These are phyloP conservation scores for Taeniopygia guttata DNA, from an alignment of 2,797 vertebrate genomes.

Conservation along the genomic window DNA sequence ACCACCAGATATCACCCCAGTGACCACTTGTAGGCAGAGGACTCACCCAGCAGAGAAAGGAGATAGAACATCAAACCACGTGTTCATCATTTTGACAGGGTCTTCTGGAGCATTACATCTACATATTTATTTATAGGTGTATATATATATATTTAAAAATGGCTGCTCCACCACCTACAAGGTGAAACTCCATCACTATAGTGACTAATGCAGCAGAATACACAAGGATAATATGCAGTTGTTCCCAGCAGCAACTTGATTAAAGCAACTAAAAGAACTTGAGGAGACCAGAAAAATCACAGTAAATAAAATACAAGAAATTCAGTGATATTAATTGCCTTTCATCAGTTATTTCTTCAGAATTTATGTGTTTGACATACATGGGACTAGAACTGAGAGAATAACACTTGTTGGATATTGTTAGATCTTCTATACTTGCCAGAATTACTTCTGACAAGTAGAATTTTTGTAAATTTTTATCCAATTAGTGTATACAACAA, in stretches of 20 bases:
- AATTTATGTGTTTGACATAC: not conserved
- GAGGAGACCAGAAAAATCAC: not conserved
- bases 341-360: not conserved
- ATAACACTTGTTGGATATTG: not conserved
- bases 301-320: not conserved
- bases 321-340: not conserved
- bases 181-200: not conserved
- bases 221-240: not conserved
- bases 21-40: not conserved
- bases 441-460: conserved; percentile 8
- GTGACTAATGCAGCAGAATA: not conserved
- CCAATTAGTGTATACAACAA: conserved; percentile 30
- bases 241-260: not conserved
- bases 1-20: not conserved
- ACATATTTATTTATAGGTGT: not conserved
- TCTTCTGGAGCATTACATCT: not conserved
- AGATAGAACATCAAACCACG: not conserved
- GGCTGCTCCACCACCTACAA: not conserved
- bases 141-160: not conserved
- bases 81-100: not conserved
- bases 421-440: not conserved
- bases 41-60: not conserved
- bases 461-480: conserved; percentile 17
- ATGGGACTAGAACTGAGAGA: not conserved
- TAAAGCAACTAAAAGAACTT: not conserved